Percentiles rank a stretch among this genome's conserved stretches.
These are phyloP conservation scores for Bos indicus DNA, from an alignment of 2,113 vertebrate species.

Conservation along the genomic window DNA sequence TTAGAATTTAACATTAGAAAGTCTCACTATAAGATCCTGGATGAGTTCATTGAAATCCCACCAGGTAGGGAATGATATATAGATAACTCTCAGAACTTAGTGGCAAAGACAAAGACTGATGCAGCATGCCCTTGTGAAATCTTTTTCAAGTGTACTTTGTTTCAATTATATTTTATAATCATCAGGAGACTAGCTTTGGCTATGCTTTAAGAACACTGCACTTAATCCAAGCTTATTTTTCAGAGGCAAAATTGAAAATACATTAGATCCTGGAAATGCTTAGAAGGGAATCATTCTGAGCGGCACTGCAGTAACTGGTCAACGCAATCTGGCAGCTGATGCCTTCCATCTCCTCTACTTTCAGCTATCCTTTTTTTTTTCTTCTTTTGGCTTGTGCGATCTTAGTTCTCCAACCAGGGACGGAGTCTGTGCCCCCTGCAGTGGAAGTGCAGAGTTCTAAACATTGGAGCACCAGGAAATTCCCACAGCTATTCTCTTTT, in stretches of 20 bases:
- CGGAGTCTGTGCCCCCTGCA: not conserved
- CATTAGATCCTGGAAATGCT: not conserved
- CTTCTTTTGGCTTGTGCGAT: not conserved
- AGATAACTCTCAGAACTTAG: constrained; percentile 1
- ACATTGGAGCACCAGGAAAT: not conserved
- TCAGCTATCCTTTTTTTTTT: not conserved
- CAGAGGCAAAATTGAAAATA: constrained; percentile 18
- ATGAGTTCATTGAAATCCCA: not conserved
- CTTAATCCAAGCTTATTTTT: constrained; percentile 44
- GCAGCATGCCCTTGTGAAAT: not conserved
- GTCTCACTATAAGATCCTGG: not conserved
- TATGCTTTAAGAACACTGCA: not conserved
- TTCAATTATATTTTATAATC: constrained; percentile 43
- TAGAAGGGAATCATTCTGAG: not conserved
- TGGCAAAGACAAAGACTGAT: constrained; percentile 2
- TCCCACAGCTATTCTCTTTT: not conserved
- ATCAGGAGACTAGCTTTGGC: not conserved
- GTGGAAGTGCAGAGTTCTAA: not conserved
- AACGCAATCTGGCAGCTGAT: not conserved
- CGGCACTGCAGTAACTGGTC: not conserved
- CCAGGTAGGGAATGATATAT: not conserved
- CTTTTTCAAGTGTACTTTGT: not conserved
- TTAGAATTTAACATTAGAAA: not conserved
- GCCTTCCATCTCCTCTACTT: not conserved
- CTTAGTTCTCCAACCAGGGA: not conserved